Conservation (phyloP, 2,888 invertebrate species). For the Drosophila paracracens region DNA sequence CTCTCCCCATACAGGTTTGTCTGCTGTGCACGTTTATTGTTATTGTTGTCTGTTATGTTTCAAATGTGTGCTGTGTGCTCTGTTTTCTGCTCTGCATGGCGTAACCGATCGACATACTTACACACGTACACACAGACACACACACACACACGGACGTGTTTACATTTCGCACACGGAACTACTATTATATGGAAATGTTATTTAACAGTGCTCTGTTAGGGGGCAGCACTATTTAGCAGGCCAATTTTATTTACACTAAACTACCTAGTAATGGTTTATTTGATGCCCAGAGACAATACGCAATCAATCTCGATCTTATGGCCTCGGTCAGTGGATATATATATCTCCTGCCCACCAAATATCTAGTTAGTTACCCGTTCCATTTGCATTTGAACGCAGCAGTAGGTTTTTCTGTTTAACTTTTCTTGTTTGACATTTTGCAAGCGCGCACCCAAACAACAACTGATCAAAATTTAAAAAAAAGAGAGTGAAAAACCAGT, state of each 20-base stretch:
- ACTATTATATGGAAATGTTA: conserved; percentile 26
- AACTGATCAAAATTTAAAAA: conserved; percentile 39
- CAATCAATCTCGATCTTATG: conserved; percentile 41
- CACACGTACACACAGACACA: background rate
- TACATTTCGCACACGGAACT: conserved; percentile 37
- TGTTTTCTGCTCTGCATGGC: conserved; percentile 38
- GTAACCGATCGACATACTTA: conserved; percentile 50
- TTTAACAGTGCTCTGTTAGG: conserved; percentile 41
- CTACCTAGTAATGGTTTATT: conserved; percentile 25
- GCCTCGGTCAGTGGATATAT: background rate
- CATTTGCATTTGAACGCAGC: conserved; percentile 34
- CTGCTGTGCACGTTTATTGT: conserved; percentile 8
- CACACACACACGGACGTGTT: background rate
- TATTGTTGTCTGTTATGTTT: conserved; percentile 6
- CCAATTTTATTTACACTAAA: background rate
- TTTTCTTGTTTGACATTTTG: conserved; percentile 45
- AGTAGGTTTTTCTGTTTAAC: conserved; percentile 5
- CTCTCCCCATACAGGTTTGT: conserved; percentile 1
- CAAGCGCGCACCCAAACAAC: conserved; percentile 44
- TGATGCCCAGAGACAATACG: conserved; percentile 23
- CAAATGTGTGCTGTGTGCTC: conserved; percentile 9
- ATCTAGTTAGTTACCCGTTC: conserved; percentile 29
- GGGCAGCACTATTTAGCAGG: background rate
- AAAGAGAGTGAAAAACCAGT: conserved; percentile 39
- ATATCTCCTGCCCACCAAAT: background rate